Percentiles rank a stretch among this genome's conserved stretches.
Evolutionary conservation across 2,797 vertebrate genomes (phyloP).

Genomic region (Xiphophorus birchmanni): DNA sequence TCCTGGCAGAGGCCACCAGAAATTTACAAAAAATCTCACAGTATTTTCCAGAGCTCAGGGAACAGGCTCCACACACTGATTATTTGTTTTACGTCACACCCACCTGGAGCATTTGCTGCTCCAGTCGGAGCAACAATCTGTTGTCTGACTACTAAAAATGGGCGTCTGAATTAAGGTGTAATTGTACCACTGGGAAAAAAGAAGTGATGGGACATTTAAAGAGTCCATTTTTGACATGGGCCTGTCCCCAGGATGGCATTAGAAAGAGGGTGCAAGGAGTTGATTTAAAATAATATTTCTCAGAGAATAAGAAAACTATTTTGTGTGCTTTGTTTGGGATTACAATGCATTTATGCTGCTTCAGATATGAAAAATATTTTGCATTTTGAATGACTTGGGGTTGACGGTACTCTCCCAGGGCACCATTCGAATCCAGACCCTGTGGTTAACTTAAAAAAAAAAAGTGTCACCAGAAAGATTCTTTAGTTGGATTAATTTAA

Average conservation of each 20-base stretch:
- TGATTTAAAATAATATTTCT: no score
- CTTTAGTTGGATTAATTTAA: not conserved
- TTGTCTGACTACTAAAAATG: not conserved
- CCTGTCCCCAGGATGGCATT: not conserved
- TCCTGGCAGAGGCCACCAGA: no score
- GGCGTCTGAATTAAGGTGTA: not conserved
- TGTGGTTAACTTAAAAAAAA: not conserved
- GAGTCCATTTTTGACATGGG: not conserved
- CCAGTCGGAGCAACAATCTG: no score
- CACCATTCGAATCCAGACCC: not conserved
- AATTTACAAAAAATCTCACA: no score
- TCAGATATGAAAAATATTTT: no score
- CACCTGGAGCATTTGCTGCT: not conserved
- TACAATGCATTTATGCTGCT: not conserved
- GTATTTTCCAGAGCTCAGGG: no score
- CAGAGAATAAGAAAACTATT: not conserved
- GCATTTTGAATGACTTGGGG: not conserved
- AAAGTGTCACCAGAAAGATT: not conserved
- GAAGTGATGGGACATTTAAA: not conserved
- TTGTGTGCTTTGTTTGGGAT: not conserved
- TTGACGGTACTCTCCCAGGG: not conserved
- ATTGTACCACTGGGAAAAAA: not conserved
- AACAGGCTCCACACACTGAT: not conserved
- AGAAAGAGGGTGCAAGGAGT: not conserved
- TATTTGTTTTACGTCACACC: not conserved